A percentile compares a stretch with the other conserved stretches of the same genome.
phyloP scores from a whole-genome alignment of 2,888 invertebrate genomes.

The Byasa hedistus region DNA sequence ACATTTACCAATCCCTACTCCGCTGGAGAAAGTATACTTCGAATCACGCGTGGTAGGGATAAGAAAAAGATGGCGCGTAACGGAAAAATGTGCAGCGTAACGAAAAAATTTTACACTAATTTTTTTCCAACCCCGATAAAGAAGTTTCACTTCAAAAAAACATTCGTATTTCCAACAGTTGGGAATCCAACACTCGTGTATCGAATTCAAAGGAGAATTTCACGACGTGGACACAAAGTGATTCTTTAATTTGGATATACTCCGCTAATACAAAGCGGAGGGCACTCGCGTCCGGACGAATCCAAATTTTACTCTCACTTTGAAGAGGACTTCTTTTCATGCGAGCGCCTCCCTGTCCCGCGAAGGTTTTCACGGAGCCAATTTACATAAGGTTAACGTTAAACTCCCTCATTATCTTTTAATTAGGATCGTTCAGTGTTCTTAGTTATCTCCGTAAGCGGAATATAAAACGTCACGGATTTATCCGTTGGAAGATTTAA shows the following conservation, averaged over 20 bases:
- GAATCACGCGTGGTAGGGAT: no score
- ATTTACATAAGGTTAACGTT: conserved; percentile 62
- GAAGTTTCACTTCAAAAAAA: no score
- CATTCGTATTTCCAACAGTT: no score
- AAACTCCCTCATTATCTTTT: conserved; percentile 66
- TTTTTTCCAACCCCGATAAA: no score
- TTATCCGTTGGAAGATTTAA: no score
- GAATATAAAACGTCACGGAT: no score
- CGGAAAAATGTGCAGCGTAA: no score
- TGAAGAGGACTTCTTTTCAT: conserved; percentile 23
- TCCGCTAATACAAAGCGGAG: conserved; percentile 16
- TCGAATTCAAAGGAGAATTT: conserved; percentile 6
- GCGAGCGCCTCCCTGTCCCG: conserved; percentile 15
- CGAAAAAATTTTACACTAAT: no score
- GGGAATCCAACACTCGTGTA: no score
- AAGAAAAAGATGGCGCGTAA: no score
- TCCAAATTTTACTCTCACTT: conserved; percentile 23
- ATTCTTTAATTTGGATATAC: conserved; percentile 26
- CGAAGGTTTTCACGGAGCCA: conserved; percentile 42
- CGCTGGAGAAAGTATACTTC: no score
- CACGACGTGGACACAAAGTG: conserved; percentile 24
- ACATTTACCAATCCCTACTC: no score
- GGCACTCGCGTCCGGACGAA: conserved; percentile 23
- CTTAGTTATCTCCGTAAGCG: conserved; percentile 3
- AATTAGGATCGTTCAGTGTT: conserved; percentile 50